A percentile compares a stretch with the other conserved stretches of the same genome.
phyloP scores from a whole-genome alignment of 2,797 vertebrate genomes.

The Melopsittacus undulatus region DNA sequence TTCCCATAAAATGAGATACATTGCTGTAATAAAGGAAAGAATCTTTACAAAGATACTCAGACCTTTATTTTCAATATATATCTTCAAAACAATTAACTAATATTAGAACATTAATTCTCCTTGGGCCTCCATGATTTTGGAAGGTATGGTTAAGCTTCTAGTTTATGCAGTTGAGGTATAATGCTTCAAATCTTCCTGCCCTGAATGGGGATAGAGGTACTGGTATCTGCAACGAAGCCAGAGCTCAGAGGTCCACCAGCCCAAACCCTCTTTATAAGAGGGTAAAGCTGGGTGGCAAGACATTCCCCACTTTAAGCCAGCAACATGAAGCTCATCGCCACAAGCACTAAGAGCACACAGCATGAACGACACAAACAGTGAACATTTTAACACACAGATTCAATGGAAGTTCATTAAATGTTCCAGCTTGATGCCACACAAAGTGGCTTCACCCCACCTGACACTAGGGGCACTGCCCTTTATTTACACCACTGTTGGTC shows the following conservation, averaged over 20 bases:
- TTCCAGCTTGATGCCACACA: neutral
- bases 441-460: neutral
- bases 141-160: neutral
- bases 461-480: neutral
- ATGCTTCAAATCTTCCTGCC: neutral
- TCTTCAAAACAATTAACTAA: slow-evolving; percentile 58
- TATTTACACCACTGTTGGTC: neutral
- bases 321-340: neutral
- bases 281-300: neutral
- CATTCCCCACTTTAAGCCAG: neutral
- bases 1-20: slow-evolving; percentile 47
- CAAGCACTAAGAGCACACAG: accelerated
- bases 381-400: accelerated
- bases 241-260: neutral
- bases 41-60: slow-evolving; percentile 34
- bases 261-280: neutral
- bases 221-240: neutral
- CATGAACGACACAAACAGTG: neutral
- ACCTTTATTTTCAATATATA: slow-evolving; percentile 19
- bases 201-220: neutral
- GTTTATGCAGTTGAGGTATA: neutral
- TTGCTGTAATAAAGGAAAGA: slow-evolving; percentile 60
- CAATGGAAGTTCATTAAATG: neutral
- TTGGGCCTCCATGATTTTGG: neutral
- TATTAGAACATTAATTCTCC: slow-evolving; percentile 56